Base-by-base conservation (phyloP, 1,140 invertebrate genomes). In the Orius insidiosus region DNA sequence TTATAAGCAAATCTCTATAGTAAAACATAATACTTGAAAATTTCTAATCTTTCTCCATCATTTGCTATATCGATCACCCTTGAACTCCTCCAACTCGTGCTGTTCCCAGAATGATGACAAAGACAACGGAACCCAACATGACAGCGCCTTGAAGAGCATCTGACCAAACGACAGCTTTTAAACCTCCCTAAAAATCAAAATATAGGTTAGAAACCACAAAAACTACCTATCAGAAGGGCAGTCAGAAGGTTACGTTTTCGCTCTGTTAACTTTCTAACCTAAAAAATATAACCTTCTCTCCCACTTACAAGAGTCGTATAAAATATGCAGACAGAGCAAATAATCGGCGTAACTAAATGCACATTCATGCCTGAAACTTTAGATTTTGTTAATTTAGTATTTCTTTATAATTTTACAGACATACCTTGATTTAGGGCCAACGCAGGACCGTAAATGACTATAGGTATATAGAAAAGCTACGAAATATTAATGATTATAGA, bases 101-200 rank as follows among this genome's bases (percentile, higher is more conserved):
- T 2, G 76, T 76, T 0, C 80, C 80, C 48, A 82, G 61, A 35
- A 71, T 64, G 2, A 76, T 71, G 7, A 86, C 74, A 5, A 73
- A 64, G 6, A 81, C 35, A n/a, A 81, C 70, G 0, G 77, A 79
- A 1, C 72, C 62, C 37, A 85, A 75, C 80, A 88, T 89, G 1
- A 88, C 69, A 11, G 72, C 63, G 0, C 80, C 76, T 64, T 90
- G 85, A 59, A 86, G 74, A 1, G 80, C 75, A 58, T 89, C 85
- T 2, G 85, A 85, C 75, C 80, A 84, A 38, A 89, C 75, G 3
- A 89, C 85, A 6, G 85, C 85, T 59, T 73, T 71, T 15, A 83
- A 67, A 34, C 78, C 78, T 51, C 78, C 74, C 74, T 70, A 62
- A 24, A 49, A 15, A 18, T 19, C 19, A 4, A 33, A 10, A 33